Evolutionary conservation across 2,888 invertebrate genomes (phyloP).

Genomic region (Acanthosepion pharaonis): DNA sequence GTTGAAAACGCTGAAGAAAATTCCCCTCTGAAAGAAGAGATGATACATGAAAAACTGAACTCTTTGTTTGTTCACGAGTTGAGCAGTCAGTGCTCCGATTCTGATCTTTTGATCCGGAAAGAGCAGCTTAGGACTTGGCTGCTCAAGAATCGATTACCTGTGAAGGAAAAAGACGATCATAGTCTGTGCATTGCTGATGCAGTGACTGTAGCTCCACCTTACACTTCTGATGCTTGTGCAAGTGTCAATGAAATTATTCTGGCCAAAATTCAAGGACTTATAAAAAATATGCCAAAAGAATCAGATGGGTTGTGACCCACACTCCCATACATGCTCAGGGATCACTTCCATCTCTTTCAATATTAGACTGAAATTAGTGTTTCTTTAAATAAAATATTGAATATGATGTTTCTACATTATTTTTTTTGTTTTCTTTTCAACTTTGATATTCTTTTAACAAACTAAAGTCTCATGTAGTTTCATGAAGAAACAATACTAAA

Average conservation of each 20-base stretch:
- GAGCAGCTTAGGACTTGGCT: slow-evolving; percentile 69
- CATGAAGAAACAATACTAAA: too few species aligned
- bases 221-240: slow-evolving; percentile 68
- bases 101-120: slow-evolving; percentile 58
- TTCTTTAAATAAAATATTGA: too few species aligned
- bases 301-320: slow-evolving; percentile 62
- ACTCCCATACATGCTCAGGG: too few species aligned
- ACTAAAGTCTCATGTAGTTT: too few species aligned
- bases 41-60: slow-evolving; percentile 54
- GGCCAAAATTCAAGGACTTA: slow-evolving; percentile 72
- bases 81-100: slow-evolving; percentile 47
- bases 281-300: slow-evolving; percentile 72
- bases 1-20: slow-evolving; percentile 50
- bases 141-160: slow-evolving; percentile 70
- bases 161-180: slow-evolving; percentile 59
- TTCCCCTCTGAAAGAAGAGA: slow-evolving; percentile 50
- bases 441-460: too few species aligned
- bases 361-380: too few species aligned
- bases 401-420: too few species aligned
- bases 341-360: too few species aligned
- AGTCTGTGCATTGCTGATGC: slow-evolving; percentile 67
- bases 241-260: slow-evolving; percentile 74
- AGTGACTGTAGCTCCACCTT: slow-evolving; percentile 70
- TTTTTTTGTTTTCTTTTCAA: too few species aligned
- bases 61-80: slow-evolving; percentile 20